A percentile compares a stretch with the other conserved stretches of the same genome.
Evolutionary conservation across 2,888 invertebrate genomes (phyloP).

Genomic region (Lingula anatina): DNA sequence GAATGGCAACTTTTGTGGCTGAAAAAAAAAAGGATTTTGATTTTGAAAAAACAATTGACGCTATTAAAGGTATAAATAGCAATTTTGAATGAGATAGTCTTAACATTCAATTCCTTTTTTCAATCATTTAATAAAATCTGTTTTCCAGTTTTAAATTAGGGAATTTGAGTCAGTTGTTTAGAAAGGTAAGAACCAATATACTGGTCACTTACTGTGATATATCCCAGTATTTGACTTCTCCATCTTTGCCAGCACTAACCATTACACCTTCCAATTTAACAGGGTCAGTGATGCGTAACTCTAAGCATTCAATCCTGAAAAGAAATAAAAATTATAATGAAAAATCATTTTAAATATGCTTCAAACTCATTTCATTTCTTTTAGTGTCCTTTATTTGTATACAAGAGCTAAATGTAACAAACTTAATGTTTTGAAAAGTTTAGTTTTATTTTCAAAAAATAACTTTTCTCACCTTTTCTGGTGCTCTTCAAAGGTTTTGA

Average conservation of each 20-base stretch:
- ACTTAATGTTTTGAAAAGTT: conserved; percentile 4
- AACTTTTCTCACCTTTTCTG: conserved; percentile 17
- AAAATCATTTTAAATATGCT: background rate
- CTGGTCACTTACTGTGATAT: conserved; percentile 25
- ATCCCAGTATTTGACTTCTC: conserved; percentile 43
- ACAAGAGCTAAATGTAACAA: background rate
- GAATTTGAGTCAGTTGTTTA: too few relatives aligned
- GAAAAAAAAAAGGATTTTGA: conserved; percentile 8
- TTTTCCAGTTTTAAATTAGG: too few relatives aligned
- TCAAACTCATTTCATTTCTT: background rate
- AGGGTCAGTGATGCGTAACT: conserved; percentile 26
- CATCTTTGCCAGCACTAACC: conserved; percentile 43
- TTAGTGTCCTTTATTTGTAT: conserved; percentile 9
- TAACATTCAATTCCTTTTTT: too few relatives aligned
- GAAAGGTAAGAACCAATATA: background rate
- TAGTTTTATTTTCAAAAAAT: conserved; percentile 15
- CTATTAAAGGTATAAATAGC: background rate
- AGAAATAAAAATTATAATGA: background rate
- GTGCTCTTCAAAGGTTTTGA: conserved; percentile 30
- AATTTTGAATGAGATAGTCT: too few relatives aligned
- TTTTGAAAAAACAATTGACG: background rate
- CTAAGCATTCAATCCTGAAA: conserved; percentile 39
- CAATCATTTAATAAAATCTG: too few relatives aligned
- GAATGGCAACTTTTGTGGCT: conserved; percentile 38
- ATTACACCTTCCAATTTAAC: conserved; percentile 28